A percentile compares a stretch with the other conserved stretches of the same genome.
Evolutionary conservation across 2,888 invertebrate species (phyloP).

Genomic region (Athalia rosae): DNA sequence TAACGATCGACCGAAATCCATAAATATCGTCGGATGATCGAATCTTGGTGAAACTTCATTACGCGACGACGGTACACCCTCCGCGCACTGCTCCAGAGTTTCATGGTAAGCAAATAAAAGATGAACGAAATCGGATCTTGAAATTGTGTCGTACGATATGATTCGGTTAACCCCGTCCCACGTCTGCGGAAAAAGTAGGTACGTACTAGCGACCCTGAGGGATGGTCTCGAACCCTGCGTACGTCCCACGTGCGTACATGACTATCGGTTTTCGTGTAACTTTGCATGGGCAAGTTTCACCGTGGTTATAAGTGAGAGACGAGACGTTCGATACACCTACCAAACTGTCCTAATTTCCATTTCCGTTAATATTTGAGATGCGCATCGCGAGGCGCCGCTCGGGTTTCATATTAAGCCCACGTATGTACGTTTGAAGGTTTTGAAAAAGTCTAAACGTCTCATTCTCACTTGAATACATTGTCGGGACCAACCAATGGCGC

Average conservation of each 20-base stretch:
- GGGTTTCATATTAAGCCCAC: slow-evolving; percentile 24
- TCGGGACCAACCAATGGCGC: slow-evolving; percentile 11
- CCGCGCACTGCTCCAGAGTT: no score
- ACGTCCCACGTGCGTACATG: slow-evolving; percentile 17
- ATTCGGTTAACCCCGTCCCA: background rate
- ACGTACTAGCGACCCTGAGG: background rate
- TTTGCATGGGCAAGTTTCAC: slow-evolving; percentile 22
- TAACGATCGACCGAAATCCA: background rate
- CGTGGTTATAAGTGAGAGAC: slow-evolving; percentile 19
- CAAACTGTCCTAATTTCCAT: slow-evolving; percentile 32
- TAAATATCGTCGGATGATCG: slow-evolving; percentile 19
- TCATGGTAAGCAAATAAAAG: no score
- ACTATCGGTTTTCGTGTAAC: slow-evolving; percentile 9
- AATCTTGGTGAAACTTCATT: background rate
- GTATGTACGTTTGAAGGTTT: slow-evolving; percentile 12
- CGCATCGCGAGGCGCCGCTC: slow-evolving; percentile 12
- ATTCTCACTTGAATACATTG: slow-evolving; percentile 29
- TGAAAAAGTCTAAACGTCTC: slow-evolving; percentile 5
- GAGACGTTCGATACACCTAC: slow-evolving; percentile 38
- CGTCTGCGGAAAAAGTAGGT: background rate
- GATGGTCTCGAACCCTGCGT: background rate
- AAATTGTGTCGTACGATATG: background rate
- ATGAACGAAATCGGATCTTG: background rate
- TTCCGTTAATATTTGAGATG: slow-evolving; percentile 35
- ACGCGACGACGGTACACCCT: no score